phyloP scores from a whole-genome alignment of 2,113 vertebrate genomes.

The Amblyornis subalaris region DNA sequence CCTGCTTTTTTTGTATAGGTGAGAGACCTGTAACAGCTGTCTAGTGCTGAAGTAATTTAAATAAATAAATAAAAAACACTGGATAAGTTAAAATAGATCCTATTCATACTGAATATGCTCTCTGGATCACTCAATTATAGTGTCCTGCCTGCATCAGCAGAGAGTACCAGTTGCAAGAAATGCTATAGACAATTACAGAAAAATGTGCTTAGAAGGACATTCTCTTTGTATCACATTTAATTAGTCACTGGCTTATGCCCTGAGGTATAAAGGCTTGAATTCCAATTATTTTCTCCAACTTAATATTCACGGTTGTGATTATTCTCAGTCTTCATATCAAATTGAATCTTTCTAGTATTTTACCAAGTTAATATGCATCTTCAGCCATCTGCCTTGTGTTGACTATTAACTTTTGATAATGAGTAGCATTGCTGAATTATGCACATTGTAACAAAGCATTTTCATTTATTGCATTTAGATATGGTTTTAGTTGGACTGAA shows the following conservation, averaged over 20 bases:
- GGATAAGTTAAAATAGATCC: background rate
- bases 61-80: background rate
- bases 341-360: background rate
- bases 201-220: background rate
- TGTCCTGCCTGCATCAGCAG: background rate
- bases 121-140: background rate
- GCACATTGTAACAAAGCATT: background rate
- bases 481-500: background rate
- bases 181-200: background rate
- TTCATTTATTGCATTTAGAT: background rate
- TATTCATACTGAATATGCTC: background rate
- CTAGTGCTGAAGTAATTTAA: background rate
- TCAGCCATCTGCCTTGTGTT: background rate
- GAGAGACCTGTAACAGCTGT: background rate
- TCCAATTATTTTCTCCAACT: background rate
- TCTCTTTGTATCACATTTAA: background rate
- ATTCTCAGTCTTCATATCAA: background rate
- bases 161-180: background rate
- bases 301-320: background rate
- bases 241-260: background rate
- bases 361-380: background rate
- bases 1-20: background rate
- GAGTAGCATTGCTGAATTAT: background rate
- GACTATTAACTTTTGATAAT: constrained; percentile 4
- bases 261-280: background rate